These are phyloP conservation scores for Tenthredo scrophulariae DNA, from an alignment of 2,888 invertebrate genomes.

Conservation along the genomic window DNA sequence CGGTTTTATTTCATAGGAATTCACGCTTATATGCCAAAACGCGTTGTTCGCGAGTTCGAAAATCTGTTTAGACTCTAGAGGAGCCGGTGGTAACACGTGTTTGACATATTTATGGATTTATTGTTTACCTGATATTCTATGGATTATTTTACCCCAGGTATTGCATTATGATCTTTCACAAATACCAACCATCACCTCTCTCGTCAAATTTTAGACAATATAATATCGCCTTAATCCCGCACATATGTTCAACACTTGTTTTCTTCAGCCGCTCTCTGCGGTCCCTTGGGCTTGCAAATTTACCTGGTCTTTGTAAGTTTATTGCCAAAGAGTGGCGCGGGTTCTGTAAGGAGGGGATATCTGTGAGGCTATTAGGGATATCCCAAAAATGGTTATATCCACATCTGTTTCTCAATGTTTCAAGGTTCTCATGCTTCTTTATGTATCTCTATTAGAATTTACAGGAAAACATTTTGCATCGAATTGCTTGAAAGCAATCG, in stretches of 20 bases:
- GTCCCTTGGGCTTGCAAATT: slow-evolving; percentile 51
- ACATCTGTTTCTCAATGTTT: slow-evolving; percentile 29
- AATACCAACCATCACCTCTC: neutral
- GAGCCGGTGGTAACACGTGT: slow-evolving; percentile 16
- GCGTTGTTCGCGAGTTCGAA: too few relatives aligned
- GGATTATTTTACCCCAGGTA: slow-evolving; percentile 10
- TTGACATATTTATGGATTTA: slow-evolving; percentile 42
- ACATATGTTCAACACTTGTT: slow-evolving; percentile 50
- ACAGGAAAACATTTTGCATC: neutral
- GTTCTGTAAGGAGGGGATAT: neutral
- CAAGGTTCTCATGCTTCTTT: neutral
- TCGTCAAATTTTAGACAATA: slow-evolving; percentile 20
- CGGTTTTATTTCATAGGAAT: neutral
- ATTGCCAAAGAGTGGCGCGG: slow-evolving; percentile 27
- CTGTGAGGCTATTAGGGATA: slow-evolving; percentile 4
- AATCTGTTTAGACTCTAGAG: neutral
- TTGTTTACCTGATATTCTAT: slow-evolving; percentile 12
- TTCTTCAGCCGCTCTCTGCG: neutral
- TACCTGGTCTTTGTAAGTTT: slow-evolving; percentile 57
- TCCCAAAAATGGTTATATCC: slow-evolving; percentile 23
- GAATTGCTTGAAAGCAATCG: neutral
- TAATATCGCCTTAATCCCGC: slow-evolving; percentile 10
- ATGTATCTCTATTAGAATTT: neutral
- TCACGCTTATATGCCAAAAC: neutral
- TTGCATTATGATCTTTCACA: neutral